Percentiles rank a stretch among this genome's conserved stretches.
phyloP scores from a whole-genome alignment of 2,797 vertebrate genomes.

The Eptatretus atami region DNA sequence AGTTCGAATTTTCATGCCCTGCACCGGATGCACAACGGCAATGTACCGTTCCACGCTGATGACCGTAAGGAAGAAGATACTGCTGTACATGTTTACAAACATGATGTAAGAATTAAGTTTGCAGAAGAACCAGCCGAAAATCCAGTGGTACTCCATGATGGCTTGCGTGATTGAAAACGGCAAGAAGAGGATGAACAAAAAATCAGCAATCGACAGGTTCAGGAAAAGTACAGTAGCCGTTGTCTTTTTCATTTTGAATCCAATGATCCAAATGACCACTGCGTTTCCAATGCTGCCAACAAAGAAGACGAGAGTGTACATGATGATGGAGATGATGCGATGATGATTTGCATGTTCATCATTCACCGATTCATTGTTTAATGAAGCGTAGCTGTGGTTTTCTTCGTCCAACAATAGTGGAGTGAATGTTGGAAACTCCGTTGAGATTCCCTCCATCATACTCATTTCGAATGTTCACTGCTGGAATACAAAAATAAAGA shows the following conservation, averaged over 20 bases:
- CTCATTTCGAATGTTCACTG: too few relatives aligned
- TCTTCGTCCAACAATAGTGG: too few relatives aligned
- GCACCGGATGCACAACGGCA: constrained; percentile 24
- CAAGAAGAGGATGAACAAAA: constrained; percentile 25
- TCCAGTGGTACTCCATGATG: constrained; percentile 18
- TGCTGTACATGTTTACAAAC: constrained; percentile 34
- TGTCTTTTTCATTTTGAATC: constrained; percentile 25
- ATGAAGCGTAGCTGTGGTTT: too few relatives aligned
- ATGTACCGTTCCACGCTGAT: constrained; percentile 29
- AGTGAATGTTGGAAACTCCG: too few relatives aligned
- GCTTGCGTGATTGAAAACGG: constrained; percentile 20
- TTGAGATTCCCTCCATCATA: too few relatives aligned
- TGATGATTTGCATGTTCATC: not conserved
- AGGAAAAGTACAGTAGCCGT: constrained; percentile 29
- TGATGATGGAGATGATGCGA: constrained; percentile 12
- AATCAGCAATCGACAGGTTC: constrained; percentile 27
- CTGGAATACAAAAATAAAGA: too few relatives aligned
- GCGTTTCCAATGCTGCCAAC: constrained; percentile 25
- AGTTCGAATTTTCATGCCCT: constrained; percentile 29
- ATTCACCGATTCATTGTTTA: not conserved
- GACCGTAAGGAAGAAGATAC: constrained; percentile 20
- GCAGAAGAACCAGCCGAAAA: constrained; percentile 21
- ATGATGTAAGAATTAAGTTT: constrained; percentile 23
- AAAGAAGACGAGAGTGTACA: constrained; percentile 18
- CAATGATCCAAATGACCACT: constrained; percentile 28